phyloP scores from a whole-genome alignment of 2,888 invertebrate genomes.

The Netelia fuscicornis region DNA sequence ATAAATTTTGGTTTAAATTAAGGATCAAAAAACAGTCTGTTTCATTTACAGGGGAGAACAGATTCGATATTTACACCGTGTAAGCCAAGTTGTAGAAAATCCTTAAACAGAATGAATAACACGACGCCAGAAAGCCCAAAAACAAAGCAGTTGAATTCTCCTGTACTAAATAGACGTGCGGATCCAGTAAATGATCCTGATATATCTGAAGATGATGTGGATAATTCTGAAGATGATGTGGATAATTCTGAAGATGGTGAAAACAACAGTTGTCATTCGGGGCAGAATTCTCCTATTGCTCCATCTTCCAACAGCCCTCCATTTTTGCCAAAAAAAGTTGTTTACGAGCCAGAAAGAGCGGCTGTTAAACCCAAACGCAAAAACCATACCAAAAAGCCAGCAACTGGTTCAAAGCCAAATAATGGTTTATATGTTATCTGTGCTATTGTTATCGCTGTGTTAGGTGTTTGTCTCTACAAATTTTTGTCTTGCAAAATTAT shows the following conservation, averaged over 20 bases:
- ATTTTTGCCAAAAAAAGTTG: no score
- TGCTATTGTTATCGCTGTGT: no score
- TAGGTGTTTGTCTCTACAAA: no score
- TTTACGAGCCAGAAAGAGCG: not conserved
- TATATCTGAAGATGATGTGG: not conserved
- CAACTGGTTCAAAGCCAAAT: not conserved
- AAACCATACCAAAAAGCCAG: not conserved
- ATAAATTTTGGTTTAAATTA: not conserved
- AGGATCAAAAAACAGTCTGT: not conserved
- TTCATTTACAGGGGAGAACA: not conserved
- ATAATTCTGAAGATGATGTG: not conserved
- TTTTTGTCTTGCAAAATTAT: no score
- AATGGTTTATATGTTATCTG: no score
- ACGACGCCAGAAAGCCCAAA: no score
- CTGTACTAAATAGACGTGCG: not conserved
- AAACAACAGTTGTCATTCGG: no score
- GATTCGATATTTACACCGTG: not conserved
- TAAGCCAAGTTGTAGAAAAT: conserved; percentile 35
- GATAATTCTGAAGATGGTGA: no score
- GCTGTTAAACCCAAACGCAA: not conserved
- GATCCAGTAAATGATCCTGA: not conserved
- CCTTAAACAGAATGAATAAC: conserved; percentile 44
- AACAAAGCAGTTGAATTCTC: not conserved
- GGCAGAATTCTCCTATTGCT: no score
- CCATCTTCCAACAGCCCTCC: no score